These are phyloP conservation scores for Sialia sialis DNA, from an alignment of 2,113 vertebrate genomes.

Conservation along the genomic window DNA sequence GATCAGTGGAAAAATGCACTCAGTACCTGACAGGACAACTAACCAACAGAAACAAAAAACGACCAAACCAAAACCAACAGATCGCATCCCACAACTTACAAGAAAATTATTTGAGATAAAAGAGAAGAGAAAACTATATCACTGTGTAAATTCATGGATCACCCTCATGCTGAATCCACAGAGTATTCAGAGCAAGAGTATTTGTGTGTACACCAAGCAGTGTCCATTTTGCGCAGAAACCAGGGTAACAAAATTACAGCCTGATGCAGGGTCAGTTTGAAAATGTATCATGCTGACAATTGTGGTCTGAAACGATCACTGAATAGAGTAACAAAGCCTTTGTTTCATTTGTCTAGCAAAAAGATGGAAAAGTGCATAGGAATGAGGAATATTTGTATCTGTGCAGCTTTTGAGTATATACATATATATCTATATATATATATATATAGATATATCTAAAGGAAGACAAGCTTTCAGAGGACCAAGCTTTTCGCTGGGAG, in stretches of 20 bases:
- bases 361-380: neutral
- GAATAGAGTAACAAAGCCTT: neutral
- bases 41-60: neutral
- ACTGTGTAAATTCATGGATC: neutral
- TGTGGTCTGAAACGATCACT: neutral
- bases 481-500: neutral
- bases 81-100: neutral
- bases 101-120: neutral
- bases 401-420: neutral
- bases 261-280: neutral
- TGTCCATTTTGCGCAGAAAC: neutral
- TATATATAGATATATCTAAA: neutral
- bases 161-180: neutral
- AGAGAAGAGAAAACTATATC: neutral
- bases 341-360: neutral
- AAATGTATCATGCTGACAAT: neutral
- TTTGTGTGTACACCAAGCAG: neutral
- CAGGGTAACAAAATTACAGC: neutral
- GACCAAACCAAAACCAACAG: neutral
- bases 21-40: neutral
- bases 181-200: neutral
- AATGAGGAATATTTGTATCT: neutral
- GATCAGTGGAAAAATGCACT: neutral
- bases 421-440: no score
- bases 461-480: neutral